A percentile compares a stretch with the other conserved stretches of the same genome.
phyloP scores from a whole-genome alignment of 2,888 invertebrate genomes.

The Eudemis profundana region DNA sequence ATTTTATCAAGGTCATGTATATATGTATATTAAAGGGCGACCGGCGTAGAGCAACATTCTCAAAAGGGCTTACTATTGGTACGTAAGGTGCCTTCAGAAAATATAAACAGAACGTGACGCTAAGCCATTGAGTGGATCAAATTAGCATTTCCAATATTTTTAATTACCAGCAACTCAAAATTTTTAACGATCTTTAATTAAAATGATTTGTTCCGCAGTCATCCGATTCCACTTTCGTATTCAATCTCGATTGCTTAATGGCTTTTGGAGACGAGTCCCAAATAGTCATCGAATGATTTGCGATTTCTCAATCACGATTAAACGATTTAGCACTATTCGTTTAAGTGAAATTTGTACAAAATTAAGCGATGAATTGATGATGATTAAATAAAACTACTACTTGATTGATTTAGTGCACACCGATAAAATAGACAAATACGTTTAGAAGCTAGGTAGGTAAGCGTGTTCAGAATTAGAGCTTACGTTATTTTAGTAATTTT shows the following conservation, averaged over 20 bases:
- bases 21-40: no score
- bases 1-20: no score
- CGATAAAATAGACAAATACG: no score
- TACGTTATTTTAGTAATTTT: background rate
- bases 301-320: constrained; percentile 28
- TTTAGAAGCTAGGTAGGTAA: no score
- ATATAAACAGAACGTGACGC: constrained; percentile 30
- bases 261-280: constrained; percentile 21
- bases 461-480: background rate
- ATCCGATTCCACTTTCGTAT: constrained; percentile 36
- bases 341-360: background rate
- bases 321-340: constrained; percentile 2
- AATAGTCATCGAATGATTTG: constrained; percentile 28
- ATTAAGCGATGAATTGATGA: background rate
- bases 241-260: constrained; percentile 32
- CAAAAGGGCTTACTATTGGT: no score
- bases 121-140: constrained; percentile 8
- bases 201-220: constrained; percentile 38
- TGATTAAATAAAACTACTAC: background rate
- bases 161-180: constrained; percentile 22
- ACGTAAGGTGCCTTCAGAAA: constrained; percentile 14
- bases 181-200: constrained; percentile 31
- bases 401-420: no score
- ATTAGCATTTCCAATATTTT: constrained; percentile 39
- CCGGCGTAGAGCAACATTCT: no score